Conservation (phyloP, 2,797 vertebrate genomes). For the Darevskia nairensis region DNA sequence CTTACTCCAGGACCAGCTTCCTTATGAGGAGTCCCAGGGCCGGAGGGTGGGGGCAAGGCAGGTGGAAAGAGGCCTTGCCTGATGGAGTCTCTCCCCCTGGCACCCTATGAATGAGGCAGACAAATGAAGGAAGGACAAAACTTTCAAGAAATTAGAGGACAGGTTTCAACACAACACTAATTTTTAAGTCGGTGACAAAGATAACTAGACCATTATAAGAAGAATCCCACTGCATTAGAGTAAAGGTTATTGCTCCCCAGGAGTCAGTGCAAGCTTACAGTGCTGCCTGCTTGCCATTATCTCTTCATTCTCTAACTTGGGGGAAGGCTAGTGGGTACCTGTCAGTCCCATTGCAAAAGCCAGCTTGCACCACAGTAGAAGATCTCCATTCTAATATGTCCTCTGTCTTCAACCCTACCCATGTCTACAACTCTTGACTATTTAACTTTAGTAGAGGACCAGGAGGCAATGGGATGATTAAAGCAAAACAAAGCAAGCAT, state of each 20-base stretch:
- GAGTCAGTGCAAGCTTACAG: background rate
- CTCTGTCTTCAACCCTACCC: background rate
- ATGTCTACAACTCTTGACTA: background rate
- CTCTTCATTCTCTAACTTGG: background rate
- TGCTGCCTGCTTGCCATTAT: background rate
- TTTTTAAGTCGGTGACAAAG: background rate
- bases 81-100: no score
- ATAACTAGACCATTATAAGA: background rate
- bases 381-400: background rate
- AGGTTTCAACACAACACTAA: no score
- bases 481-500: slow-evolving; percentile 7
- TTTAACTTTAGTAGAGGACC: slow-evolving; percentile 33
- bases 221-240: background rate
- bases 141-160: no score
- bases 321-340: background rate
- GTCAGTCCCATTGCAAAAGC: background rate
- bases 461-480: background rate
- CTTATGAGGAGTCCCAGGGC: no score
- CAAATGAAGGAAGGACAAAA: no score
- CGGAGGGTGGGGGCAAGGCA: no score
- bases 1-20: no score
- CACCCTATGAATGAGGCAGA: no score
- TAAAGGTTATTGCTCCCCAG: background rate
- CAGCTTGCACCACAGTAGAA: background rate
- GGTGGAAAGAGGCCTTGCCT: no score